These are phyloP conservation scores for Sarcophaga bullata DNA, from an alignment of 1,140 invertebrate species.

Conservation along the genomic window DNA sequence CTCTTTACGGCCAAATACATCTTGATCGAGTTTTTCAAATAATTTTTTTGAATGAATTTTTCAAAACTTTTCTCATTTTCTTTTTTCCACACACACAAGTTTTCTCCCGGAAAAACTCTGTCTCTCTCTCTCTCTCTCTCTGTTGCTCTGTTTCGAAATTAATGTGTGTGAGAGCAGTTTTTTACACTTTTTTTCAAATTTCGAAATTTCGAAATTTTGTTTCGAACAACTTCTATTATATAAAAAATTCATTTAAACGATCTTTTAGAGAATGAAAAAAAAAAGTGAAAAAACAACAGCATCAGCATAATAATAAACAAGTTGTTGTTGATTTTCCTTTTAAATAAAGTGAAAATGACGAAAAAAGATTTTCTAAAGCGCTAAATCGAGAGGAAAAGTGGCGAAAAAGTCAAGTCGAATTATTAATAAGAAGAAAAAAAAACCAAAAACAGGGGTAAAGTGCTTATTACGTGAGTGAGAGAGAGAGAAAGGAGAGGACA, in stretches of 20 bases:
- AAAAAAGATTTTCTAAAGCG: not conserved
- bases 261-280: not conserved
- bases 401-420: not conserved
- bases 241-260: not conserved
- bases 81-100: not conserved
- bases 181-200: too few species aligned
- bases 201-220: too few species aligned
- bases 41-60: conserved; percentile 31
- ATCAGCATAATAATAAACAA: not conserved
- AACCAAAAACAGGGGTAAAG: not conserved
- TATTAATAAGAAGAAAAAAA: not conserved
- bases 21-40: not conserved
- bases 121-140: not conserved
- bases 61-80: not conserved
- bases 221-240: conserved; percentile 4
- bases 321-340: conserved; percentile 5
- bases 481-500: too few species aligned
- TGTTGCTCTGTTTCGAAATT: not conserved
- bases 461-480: not conserved
- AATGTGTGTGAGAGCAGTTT: not conserved
- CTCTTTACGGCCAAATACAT: not conserved
- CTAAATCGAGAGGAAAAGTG: not conserved
- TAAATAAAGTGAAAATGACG: not conserved
- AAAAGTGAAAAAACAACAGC: not conserved
- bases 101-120: not conserved